Evolutionary conservation across 1,140 invertebrate genomes (phyloP), one percentile per base, ranked within the genome.

Genomic region (Thaumetopoea pityocampa): DNA sequence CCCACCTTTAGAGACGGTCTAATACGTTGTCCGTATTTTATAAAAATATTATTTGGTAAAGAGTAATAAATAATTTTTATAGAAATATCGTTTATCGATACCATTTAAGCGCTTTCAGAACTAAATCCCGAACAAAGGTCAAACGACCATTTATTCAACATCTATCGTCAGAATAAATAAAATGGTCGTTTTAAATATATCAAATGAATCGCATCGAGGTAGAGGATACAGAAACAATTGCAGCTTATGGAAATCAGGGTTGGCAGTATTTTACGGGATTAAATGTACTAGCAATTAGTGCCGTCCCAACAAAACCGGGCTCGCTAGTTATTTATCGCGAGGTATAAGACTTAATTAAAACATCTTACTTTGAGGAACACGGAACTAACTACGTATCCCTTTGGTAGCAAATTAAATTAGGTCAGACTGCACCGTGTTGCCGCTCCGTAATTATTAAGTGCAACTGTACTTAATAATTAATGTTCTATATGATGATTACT

Each of bases 201-300:
- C 59, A 68, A 69, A 61, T 67, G 69, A 82, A 76, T 79, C 71
- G 64, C 61, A 57, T 57, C 55, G 69, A 81, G 77, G 73, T 74
- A 77, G 49, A 66, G 46, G 55, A 38, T 49, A 67, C 63, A n/a
- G n/a, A 77, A 77, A 80, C 79, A 83, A 80, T 82, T 80, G 73
- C 70, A 79, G 76, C 79, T 80, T 83, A 83, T 80, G 78, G 73
- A 83, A 83, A 83, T 80, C 76, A 76, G 67, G 68, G 58, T 51
- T 65, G 64, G 58, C 67, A 71, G 72, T 74, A 80, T 79, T 80
- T 79, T 72, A 72, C 70, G 51, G 79, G 79, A 80, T 80, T 80
- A 80, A 76, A 80, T 80, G 73, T 79, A 83, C 70, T 74, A 67
- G 76, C 76, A 80, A 83, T 80, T 83, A 80, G 77, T 83, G 69